Base-by-base conservation (phyloP, 2,888 invertebrate genomes). In the Scelioninae gen. 1 region DNA sequence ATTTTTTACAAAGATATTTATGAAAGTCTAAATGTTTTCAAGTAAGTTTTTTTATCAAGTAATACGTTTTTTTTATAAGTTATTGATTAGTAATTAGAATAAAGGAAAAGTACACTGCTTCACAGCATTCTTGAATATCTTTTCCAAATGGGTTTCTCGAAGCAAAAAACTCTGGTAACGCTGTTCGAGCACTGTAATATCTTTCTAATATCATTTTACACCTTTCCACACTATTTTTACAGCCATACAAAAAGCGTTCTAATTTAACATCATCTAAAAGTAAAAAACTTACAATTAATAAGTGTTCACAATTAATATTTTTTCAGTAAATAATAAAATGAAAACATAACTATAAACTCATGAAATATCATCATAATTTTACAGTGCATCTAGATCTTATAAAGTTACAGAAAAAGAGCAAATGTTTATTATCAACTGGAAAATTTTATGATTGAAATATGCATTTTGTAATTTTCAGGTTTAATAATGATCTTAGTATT, bases 221-320 rank as follows among this genome's bases (percentile, higher is more conserved):
- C 69, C 90, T 86, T 66, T 92, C 92, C 10, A 92, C 81, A 77
- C 91, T 92, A 84, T 92, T 92, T 84, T 93, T 93, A 83, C 92
- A 93, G 3, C 92, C 91, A 60, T 91, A 92, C 29, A 93, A 85
- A 78, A 93, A 92, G 47, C 89, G 88, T 60, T 91, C 92, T 58
- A 92, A 82, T 81, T 90, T 90, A 5, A 69, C 84, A 13, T 92
- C 91, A 56, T 92, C 92, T 92, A 85, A 2, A 84, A 86, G 32
- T 13, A 15, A 45, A 65, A 55, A 45, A 4, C 4, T 23, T 23
- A 4, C 23, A 23, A 23, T 23, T 23, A 23, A 23, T 23, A 23
- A 23, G 2, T 23, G 23, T 23, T 23, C 2, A 4, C 4, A 2
- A 23, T 23, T 2, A 23, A 2, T 23, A 23, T 23, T 23, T 23